Base-by-base conservation (phyloP, 2,888 invertebrate genomes). In the Balanococcus diminutus region DNA sequence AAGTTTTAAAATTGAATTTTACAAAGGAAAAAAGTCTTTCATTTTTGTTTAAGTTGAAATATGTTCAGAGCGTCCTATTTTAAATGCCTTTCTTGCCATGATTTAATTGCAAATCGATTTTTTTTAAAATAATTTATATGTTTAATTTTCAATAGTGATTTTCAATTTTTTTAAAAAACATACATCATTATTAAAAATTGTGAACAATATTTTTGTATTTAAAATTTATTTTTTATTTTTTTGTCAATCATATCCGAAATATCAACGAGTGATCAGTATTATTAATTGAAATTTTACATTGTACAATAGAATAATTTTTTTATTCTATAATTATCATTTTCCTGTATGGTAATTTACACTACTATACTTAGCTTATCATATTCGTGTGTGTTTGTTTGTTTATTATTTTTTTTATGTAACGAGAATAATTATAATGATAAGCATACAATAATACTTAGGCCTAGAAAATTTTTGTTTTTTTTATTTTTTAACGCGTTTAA, bases 201-300 rank as follows among this genome's bases (percentile, higher is more conserved):
- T 51, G 19, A 51, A 51, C 19, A 51, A 51, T 19, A 19, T 36
- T 36, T 36, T 51, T 25, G 19, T 56, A 19, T 51, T 51, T 3
- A 42, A n/a, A 42, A 42, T 51, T 67, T 67, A 28, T 19, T 3
- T 25, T 25, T 67, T 11, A 28, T 25, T 25, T 67, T 67, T 67
- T 25, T 67, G 56, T 56, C 19, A 22, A 67, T 14, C 28, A 28
- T 67, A 67, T 28, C 14, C 61, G 28, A 67, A 51, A 67, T 67
- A 67, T 25, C 61, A 28, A 67, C 9, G 28, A 67, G 61, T 67
- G 61, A 67, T 67, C 61, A 67, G 61, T 67, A 67, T 67, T 67
- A 28, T 67, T 28, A 67, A 67, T 67, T 67, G 9, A 67, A 28
- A 51, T 19, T 51, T 19, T 19, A 51, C 19, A 19, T 19, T 51